Evolutionary conservation across 2,888 invertebrate species (phyloP).

Genomic region (Gonocerus acuteangulatus): DNA sequence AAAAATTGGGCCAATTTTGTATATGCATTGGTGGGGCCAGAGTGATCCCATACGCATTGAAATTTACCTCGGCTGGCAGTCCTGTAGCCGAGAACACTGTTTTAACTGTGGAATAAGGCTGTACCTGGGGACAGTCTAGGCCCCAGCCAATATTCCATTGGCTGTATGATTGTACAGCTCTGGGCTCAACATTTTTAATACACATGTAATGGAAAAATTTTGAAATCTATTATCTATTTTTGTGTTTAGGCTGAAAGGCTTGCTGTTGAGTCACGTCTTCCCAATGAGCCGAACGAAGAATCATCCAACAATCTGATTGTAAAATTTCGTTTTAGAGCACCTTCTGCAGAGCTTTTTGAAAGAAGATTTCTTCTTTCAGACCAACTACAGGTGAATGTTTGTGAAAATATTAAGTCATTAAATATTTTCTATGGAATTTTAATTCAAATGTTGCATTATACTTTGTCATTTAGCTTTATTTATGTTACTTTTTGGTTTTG

Average conservation of each 20-base stretch:
- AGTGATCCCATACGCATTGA: no score
- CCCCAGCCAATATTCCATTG: no score
- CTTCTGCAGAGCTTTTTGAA: conserved; percentile 66
- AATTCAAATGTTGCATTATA: not conserved
- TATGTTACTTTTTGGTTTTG: not conserved
- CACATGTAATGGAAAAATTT: no score
- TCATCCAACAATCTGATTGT: conserved; percentile 41
- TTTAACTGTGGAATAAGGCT: no score
- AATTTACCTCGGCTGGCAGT: no score
- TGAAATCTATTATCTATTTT: no score
- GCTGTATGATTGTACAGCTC: no score
- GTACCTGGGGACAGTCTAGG: no score
- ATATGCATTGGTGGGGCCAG: no score
- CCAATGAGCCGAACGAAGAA: conserved; percentile 59
- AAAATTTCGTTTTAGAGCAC: conserved; percentile 73
- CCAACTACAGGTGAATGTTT: conserved; percentile 47
- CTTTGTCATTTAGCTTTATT: not conserved
- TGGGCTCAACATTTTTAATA: no score
- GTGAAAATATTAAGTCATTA: not conserved
- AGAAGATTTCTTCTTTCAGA: conserved; percentile 57
- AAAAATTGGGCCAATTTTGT: no score
- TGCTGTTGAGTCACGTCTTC: conserved; percentile 59
- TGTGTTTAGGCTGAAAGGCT: conserved; percentile 50
- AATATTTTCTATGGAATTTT: not conserved
- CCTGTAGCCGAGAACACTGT: no score